Evolutionary conservation across 2,888 invertebrate species (phyloP), one percentile per base, ranked within the genome.

Genomic region (Apeira syringaria): DNA sequence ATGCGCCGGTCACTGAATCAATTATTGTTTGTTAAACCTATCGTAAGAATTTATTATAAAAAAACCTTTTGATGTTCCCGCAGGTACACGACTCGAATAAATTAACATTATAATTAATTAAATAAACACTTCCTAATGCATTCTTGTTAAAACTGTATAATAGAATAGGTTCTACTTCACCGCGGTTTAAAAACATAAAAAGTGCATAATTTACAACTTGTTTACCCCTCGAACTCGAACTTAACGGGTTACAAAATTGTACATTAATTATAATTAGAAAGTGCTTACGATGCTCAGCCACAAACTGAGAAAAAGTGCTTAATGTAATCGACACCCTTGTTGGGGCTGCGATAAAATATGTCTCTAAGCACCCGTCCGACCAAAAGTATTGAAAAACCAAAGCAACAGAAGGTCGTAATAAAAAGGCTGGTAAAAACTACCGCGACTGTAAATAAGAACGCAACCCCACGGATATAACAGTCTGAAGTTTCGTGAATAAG

Each of bases 241-340:
- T 29, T 18, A 38, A 44, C 33, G 44, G 33, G 38, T 33, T 33
- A 38, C 26, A 32, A 36, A 22, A 24, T 20, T 3, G 5, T 7
- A 20, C 0, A 41, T 31, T 10, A 27, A 34, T 34, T 10, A 39
- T 4, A 68, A 67, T 69, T 65, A 68, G 66, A 70, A 72, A 68
- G 76, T 71, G 79, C 70, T 78, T 78, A 80, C 78, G 72, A 72
- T 40, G 48, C 50, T 38, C 54, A 59, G 61, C 57, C 64, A 71
- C 73, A 66, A 68, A 78, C 75, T 73, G 63, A 51, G 52, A 56
- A 47, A 53, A 50, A 44, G 40, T 35, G 44, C 50, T 38, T 48
- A 68, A 69, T 67, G 66, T 59, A 61, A 61, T 68, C 61, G 59
- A 54, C 65, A 62, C 71, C 68, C 67, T 61, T 53, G 41, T 35